Evolutionary conservation across 2,113 vertebrate species (phyloP), one percentile per base, ranked within the genome.

Genomic region (Manacus vitellinus): DNA sequence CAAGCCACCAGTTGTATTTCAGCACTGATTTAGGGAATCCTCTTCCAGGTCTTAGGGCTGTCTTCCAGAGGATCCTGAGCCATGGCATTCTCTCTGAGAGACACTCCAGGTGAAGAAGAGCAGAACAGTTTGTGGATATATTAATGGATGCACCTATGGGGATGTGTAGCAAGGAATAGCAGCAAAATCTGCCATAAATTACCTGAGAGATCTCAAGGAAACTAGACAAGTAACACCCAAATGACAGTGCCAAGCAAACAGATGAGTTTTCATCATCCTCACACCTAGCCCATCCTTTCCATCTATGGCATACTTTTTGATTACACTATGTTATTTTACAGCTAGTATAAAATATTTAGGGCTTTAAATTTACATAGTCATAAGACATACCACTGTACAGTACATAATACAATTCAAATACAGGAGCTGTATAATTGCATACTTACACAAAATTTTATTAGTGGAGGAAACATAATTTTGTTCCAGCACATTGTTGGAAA

Each of bases 341-440:
- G 54, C 83, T 94, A 61, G 56, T 43, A 68, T 94, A 94, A 95
- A 93, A 89, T 94, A 95, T 92, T 97, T 91, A 91, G 58, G 41
- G 43, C 44, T 94, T 81, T 92, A 82, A 65, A 96, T 97, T 94
- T 94, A 75, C 76, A 68, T 84, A 85, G 73, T 92, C 61, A 11
- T 95, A 89, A 94, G 92, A 87, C 52, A 70, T 3, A 4, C 31
- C 30, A 30, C 31, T 72, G 84, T 84, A 61, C 76, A 61, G 65
- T 68, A 33, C 73, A 27, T 84, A 65, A 91, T 78, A 27, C 22
- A 65, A 61, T 83, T 89, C 82, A 44, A 83, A 80, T 67, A 63
- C 23, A 83, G 67, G 72, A 93, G 39, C 89, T 70, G 19, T 55
- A 27, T 87, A 78, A 96, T 94, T 94, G 52, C 79, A 46, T 31